A percentile compares a stretch with the other conserved stretches of the same genome.
Conservation (phyloP, 2,797 vertebrate genomes). For the Potorous gilbertii region DNA sequence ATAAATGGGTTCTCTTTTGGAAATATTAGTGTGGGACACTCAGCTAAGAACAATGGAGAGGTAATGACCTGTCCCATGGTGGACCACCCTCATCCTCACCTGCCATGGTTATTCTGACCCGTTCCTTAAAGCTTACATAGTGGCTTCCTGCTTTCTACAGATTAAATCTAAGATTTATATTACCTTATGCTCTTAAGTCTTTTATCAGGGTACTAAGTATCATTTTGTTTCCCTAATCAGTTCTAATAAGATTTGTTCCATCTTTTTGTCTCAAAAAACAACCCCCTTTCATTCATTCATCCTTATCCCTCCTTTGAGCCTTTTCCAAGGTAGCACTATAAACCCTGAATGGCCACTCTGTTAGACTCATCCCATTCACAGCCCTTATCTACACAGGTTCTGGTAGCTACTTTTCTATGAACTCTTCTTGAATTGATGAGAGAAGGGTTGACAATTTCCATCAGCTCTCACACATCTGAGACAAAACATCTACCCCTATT, state of each 20-base stretch:
- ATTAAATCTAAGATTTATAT: no score
- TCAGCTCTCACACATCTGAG: not conserved
- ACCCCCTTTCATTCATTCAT: not conserved
- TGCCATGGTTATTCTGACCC: not conserved
- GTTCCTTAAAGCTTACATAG: no score
- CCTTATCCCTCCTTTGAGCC: not conserved
- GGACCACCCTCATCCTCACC: not conserved
- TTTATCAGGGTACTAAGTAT: no score
- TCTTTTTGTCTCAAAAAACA: not conserved
- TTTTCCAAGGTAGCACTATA: not conserved
- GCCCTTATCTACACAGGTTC: not conserved
- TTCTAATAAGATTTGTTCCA: not conserved
- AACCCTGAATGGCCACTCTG: not conserved
- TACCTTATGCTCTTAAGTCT: no score
- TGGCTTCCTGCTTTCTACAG: not conserved
- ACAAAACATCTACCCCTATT: not conserved
- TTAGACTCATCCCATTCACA: not conserved
- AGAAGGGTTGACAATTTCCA: not conserved
- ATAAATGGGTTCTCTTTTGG: not conserved
- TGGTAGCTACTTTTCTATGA: not conserved
- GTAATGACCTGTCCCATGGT: not conserved
- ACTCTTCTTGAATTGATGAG: not conserved
- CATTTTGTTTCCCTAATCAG: no score
- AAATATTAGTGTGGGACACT: not conserved
- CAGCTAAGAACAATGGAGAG: not conserved